Evolutionary conservation across 1,140 invertebrate genomes (phyloP).

Genomic region (Drosophila triauraria): DNA sequence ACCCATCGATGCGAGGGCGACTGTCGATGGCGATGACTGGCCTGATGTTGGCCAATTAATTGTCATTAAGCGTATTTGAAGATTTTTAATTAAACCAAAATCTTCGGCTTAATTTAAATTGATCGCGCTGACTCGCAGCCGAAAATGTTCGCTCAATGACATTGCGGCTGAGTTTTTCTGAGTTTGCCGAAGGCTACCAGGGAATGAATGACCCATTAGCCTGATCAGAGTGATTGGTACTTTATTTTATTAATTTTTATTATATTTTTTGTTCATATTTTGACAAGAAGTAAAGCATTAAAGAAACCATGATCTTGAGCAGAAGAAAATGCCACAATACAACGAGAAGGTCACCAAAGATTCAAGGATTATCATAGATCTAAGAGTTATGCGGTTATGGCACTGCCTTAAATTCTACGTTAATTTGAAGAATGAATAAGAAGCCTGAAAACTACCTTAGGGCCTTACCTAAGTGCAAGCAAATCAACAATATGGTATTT

Average conservation of each 20-base stretch:
- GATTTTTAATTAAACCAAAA: conserved; percentile 83
- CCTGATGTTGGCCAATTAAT: conserved; percentile 77
- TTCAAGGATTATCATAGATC: no score
- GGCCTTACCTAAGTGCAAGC: no score
- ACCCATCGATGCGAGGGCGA: conserved; percentile 37
- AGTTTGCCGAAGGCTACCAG: background rate
- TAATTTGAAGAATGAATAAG: no score
- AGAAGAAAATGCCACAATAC: no score
- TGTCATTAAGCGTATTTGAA: conserved; percentile 83
- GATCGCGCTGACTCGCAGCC: conserved; percentile 52
- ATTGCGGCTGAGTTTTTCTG: conserved; percentile 38
- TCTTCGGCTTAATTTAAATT: conserved; percentile 82
- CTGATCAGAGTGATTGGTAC: background rate
- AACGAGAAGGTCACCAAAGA: no score
- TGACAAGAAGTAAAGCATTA: background rate
- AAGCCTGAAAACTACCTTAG: no score
- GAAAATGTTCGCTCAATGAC: conserved; percentile 61
- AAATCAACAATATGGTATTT: no score
- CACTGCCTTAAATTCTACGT: no score
- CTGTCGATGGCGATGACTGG: conserved; percentile 46
- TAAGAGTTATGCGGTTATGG: no score
- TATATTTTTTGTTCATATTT: background rate
- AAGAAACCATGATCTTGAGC: background rate
- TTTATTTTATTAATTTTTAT: background rate
- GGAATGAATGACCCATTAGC: background rate